phyloP scores from a whole-genome alignment of 2,888 invertebrate genomes.

The Phaedon cochleariae region DNA sequence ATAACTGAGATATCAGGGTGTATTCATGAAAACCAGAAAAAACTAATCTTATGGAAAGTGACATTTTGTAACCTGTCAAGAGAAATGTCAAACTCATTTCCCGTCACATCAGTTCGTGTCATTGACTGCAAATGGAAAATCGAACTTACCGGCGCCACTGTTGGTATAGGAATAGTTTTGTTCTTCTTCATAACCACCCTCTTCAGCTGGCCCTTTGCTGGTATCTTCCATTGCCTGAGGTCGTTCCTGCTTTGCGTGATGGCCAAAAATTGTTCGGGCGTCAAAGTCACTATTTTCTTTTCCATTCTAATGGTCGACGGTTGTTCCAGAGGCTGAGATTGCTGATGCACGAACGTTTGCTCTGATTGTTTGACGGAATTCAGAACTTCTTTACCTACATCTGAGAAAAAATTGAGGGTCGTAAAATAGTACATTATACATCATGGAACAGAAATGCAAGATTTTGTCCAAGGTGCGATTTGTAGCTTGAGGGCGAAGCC shows the following conservation, averaged over 20 bases:
- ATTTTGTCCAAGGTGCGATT: no score
- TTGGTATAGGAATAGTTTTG: conserved; percentile 51
- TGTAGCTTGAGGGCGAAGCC: no score
- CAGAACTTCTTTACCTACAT: conserved; percentile 80
- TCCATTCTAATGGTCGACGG: conserved; percentile 43
- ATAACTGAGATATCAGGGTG: no score
- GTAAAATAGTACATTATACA: no score
- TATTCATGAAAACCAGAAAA: no score
- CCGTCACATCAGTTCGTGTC: no score
- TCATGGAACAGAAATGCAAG: no score
- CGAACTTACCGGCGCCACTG: conserved; percentile 36
- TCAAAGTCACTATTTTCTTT: conserved; percentile 65
- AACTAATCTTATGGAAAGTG: no score
- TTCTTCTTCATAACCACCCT: conserved; percentile 59
- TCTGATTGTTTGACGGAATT: conserved; percentile 65
- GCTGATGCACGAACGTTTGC: conserved; percentile 41
- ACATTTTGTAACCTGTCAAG: no score
- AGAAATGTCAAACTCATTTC: no score
- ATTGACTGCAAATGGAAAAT: no score
- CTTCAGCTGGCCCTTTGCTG: conserved; percentile 47
- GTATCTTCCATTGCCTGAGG: conserved; percentile 50
- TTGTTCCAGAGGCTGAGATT: conserved; percentile 24
- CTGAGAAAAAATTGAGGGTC: conserved; percentile 59
- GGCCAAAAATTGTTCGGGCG: conserved; percentile 65
- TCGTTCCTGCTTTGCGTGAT: conserved; percentile 49